Conservation (phyloP, 1,140 invertebrate genomes). For the Ectropis grisescens region DNA sequence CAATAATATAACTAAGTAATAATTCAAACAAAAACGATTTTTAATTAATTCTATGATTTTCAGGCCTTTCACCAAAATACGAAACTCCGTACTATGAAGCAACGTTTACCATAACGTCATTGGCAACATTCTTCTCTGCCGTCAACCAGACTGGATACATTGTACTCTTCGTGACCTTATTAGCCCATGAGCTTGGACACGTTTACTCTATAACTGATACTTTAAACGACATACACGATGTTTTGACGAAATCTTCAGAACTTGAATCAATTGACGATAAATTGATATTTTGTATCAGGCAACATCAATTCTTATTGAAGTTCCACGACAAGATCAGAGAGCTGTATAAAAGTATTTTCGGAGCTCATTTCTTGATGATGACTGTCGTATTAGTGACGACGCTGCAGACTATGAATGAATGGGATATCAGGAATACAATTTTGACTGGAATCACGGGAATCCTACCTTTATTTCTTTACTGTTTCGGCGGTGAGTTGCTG, state of each 20-base stretch:
- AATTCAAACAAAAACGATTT: too few relatives aligned
- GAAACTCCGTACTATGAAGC: conserved; percentile 23
- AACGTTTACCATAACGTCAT: conserved; percentile 15
- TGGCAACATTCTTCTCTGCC: conserved; percentile 21
- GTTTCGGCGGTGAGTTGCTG: conserved; percentile 25
- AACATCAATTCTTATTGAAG: conserved; percentile 20
- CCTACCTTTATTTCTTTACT: conserved; percentile 25
- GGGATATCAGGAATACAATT: conserved; percentile 21
- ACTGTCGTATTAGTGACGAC: conserved; percentile 24
- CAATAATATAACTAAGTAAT: too few relatives aligned
- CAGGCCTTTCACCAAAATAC: conserved; percentile 22
- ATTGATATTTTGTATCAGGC: conserved; percentile 18
- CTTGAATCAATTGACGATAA: conserved; percentile 9
- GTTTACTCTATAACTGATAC: conserved; percentile 24
- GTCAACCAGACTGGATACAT: conserved; percentile 28
- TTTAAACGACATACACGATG: conserved; percentile 14
- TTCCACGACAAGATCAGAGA: conserved; percentile 15
- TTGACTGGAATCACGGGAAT: conserved; percentile 21
- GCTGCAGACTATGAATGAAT: conserved; percentile 22
- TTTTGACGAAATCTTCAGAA: conserved; percentile 1
- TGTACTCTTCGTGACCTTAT: conserved; percentile 20
- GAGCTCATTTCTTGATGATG: conserved; percentile 25
- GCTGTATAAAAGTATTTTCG: conserved; percentile 21
- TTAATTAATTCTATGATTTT: conserved; percentile 1
- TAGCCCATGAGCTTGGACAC: conserved; percentile 22